phyloP scores from a whole-genome alignment of 2,113 vertebrate species.

The Albula glossodonta region DNA sequence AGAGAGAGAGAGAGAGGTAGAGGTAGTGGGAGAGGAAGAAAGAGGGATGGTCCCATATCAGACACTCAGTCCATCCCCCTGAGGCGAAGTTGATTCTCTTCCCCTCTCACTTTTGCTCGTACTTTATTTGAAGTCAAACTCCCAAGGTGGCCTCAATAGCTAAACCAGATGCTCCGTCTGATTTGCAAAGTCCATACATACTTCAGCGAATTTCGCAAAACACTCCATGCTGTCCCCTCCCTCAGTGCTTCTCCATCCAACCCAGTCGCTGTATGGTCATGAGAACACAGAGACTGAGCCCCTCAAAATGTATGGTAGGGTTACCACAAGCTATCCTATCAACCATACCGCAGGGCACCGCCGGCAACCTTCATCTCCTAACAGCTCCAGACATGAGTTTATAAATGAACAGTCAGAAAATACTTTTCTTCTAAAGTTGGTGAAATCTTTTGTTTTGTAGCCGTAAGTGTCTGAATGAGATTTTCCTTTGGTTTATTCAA shows the following conservation, averaged over 20 bases:
- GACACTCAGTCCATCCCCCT: neutral
- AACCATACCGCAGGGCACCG: no score
- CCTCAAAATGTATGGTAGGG: neutral
- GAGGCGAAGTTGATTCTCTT: neutral
- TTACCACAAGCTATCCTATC: neutral
- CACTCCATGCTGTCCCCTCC: neutral
- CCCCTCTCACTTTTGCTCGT: neutral
- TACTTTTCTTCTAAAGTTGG: no score
- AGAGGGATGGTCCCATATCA: neutral
- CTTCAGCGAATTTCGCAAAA: slow-evolving; percentile 8
- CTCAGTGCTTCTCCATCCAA: neutral
- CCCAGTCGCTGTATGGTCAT: neutral
- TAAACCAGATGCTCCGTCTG: slow-evolving; percentile 20
- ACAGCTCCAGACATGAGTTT: no score
- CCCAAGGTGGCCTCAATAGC: slow-evolving; percentile 25
- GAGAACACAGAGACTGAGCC: neutral
- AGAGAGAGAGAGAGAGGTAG: neutral
- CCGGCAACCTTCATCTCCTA: no score
- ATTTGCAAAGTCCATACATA: neutral
- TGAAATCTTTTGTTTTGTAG: no score
- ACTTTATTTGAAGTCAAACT: slow-evolving; percentile 20
- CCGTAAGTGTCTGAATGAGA: no score
- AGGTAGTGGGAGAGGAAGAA: neutral
- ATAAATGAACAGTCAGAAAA: no score
- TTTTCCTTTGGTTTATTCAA: no score